These are phyloP conservation scores for Boloria euphrosyne DNA, from an alignment of 2,888 invertebrate genomes.

Conservation along the genomic window DNA sequence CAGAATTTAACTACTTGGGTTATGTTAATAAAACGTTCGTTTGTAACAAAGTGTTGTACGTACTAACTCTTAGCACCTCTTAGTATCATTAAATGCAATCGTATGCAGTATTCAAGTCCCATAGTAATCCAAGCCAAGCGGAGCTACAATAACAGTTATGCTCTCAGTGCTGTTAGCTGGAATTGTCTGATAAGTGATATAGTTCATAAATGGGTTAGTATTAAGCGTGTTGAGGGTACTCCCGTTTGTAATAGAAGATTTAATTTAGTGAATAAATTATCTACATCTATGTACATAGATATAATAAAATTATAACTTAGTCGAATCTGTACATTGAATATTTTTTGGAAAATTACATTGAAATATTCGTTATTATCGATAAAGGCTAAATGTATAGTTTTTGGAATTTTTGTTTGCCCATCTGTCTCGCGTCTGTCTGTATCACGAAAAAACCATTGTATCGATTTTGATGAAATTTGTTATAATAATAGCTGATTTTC, in stretches of 20 bases:
- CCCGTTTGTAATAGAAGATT: not conserved
- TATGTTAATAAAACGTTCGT: not conserved
- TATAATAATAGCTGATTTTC: too few relatives aligned
- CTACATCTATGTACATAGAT: too few relatives aligned
- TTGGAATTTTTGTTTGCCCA: too few relatives aligned
- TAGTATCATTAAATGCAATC: conserved; percentile 1
- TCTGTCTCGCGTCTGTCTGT: too few relatives aligned
- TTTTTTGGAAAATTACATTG: too few relatives aligned
- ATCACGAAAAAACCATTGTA: too few relatives aligned
- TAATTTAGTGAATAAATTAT: not conserved
- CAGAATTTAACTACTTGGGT: not conserved
- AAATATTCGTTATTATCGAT: too few relatives aligned
- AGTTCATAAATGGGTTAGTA: conserved; percentile 18
- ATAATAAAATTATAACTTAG: too few relatives aligned
- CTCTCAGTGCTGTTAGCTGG: conserved; percentile 19
- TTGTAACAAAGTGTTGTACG: too few relatives aligned
- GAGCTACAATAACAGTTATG: conserved; percentile 36
- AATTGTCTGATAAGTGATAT: conserved; percentile 17
- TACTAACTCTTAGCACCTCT: not conserved
- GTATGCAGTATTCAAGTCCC: conserved; percentile 57
- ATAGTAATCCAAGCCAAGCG: conserved; percentile 29
- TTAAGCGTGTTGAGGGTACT: not conserved
- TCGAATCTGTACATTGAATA: too few relatives aligned
- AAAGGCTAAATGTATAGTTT: too few relatives aligned
- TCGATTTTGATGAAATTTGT: too few relatives aligned